phyloP scores from a whole-genome alignment of 2,888 invertebrate species.

The Andrena chrysosceles region DNA sequence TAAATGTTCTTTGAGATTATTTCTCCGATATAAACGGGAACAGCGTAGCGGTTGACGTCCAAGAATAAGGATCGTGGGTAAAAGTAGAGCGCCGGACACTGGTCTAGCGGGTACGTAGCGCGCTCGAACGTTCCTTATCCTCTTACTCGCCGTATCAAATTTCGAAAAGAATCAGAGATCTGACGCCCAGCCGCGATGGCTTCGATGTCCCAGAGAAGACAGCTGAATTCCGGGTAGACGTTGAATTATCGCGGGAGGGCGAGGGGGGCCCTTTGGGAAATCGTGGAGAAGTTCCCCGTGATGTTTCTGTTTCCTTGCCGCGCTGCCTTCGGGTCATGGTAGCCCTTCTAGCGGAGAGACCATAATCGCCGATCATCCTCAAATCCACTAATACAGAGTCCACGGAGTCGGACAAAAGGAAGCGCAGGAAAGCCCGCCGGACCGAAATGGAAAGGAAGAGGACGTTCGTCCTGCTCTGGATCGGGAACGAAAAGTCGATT shows the following conservation, averaged over 20 bases:
- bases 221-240: conserved; percentile 62
- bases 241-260: conserved; percentile 72
- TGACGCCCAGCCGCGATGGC: conserved; percentile 11
- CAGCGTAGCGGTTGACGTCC: background rate
- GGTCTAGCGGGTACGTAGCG: background rate
- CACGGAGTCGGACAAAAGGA: conserved; percentile 39
- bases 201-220: conserved; percentile 54
- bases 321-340: conserved; percentile 27
- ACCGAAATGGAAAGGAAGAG: background rate
- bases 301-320: conserved; percentile 55
- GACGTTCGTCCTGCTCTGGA: background rate
- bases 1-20: too few relatives aligned
- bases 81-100: background rate
- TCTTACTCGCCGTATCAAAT: conserved; percentile 30
- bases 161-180: conserved; percentile 26
- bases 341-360: conserved; percentile 27
- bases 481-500: conserved; percentile 31
- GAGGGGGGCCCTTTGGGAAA: conserved; percentile 70
- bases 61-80: conserved; percentile 4
- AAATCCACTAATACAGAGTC: conserved; percentile 58
- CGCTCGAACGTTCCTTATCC: conserved; percentile 6
- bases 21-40: background rate
- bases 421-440: conserved; percentile 5
- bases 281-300: conserved; percentile 66
- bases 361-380: conserved; percentile 69